phyloP scores from a whole-genome alignment of 2,888 invertebrate genomes.

The Drosophila demipolita region DNA sequence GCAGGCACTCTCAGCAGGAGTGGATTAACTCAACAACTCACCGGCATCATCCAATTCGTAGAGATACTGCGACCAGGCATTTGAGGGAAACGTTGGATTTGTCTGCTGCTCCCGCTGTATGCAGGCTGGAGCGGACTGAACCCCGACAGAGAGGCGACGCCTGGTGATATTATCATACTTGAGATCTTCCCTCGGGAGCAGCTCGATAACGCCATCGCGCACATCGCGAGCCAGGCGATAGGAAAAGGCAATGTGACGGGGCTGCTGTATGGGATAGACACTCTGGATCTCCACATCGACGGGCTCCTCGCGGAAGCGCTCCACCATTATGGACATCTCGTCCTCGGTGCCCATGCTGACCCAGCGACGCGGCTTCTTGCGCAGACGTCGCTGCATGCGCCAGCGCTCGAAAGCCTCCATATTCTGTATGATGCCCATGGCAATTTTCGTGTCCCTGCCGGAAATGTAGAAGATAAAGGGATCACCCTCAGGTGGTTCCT shows the following conservation, averaged over 20 bases:
- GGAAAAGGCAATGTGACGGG: slow-evolving; percentile 85
- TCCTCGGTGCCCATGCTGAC: slow-evolving; percentile 88
- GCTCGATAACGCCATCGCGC: slow-evolving; percentile 89
- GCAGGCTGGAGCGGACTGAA: slow-evolving; percentile 87
- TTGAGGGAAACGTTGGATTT: slow-evolving; percentile 88
- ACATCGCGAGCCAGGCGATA: slow-evolving; percentile 87
- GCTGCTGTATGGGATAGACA: slow-evolving; percentile 86
- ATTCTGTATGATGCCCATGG: slow-evolving; percentile 86
- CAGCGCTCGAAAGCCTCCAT: slow-evolving; percentile 85
- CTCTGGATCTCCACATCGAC: slow-evolving; percentile 89
- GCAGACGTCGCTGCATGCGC: slow-evolving; percentile 86
- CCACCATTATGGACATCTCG: slow-evolving; percentile 87
- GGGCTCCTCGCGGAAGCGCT: slow-evolving; percentile 86
- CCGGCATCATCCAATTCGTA: slow-evolving; percentile 85
- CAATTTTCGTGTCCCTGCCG: slow-evolving; percentile 83
- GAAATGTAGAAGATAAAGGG: slow-evolving; percentile 90
- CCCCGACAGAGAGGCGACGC: slow-evolving; percentile 86
- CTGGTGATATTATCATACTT: slow-evolving; percentile 87
- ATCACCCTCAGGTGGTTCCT: slow-evolving; percentile 87
- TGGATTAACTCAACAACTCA: slow-evolving; percentile 17
- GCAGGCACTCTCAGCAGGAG: neutral
- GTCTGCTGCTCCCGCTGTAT: slow-evolving; percentile 88
- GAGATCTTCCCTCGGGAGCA: slow-evolving; percentile 86
- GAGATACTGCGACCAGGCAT: slow-evolving; percentile 89
- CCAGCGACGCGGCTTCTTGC: slow-evolving; percentile 87